phyloP scores from a whole-genome alignment of 2,888 invertebrate species.

The Cataglyphis rosenhaueri region DNA sequence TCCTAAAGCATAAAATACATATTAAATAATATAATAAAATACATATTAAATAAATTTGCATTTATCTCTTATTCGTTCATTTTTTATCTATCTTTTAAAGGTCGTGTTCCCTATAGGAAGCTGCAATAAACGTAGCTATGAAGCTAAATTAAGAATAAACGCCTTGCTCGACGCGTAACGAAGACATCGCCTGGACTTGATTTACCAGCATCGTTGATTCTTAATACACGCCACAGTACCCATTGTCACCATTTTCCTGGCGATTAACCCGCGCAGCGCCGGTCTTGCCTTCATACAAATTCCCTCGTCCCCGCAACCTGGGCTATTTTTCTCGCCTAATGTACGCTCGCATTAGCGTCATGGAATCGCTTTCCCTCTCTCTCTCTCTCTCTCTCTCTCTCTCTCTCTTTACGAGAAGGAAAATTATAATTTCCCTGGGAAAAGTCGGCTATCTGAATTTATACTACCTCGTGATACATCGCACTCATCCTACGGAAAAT shows the following conservation, averaged over 20 bases:
- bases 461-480: slow-evolving; percentile 74
- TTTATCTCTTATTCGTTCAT: background rate
- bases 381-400: background rate
- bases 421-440: slow-evolving; percentile 79
- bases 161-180: slow-evolving; percentile 15
- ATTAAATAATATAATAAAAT: slow-evolving; percentile 24
- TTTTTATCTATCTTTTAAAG: background rate
- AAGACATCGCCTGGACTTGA: slow-evolving; percentile 43
- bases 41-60: slow-evolving; percentile 9
- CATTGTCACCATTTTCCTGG: slow-evolving; percentile 74
- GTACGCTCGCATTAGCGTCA: slow-evolving; percentile 78
- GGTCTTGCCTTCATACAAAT: slow-evolving; percentile 70
- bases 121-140: slow-evolving; percentile 18
- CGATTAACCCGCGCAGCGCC: slow-evolving; percentile 70
- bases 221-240: slow-evolving; percentile 68
- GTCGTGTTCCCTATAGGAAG: background rate
- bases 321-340: slow-evolving; percentile 78
- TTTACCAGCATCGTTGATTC: slow-evolving; percentile 66
- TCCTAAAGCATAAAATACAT: background rate
- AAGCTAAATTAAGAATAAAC: slow-evolving; percentile 40
- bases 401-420: slow-evolving; percentile 70
- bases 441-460: slow-evolving; percentile 74
- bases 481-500: slow-evolving; percentile 52
- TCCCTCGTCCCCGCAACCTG: slow-evolving; percentile 61
- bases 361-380: slow-evolving; percentile 60